Evolutionary conservation across 1,140 invertebrate genomes (phyloP).

Genomic region (Euwallacea fornicatus): DNA sequence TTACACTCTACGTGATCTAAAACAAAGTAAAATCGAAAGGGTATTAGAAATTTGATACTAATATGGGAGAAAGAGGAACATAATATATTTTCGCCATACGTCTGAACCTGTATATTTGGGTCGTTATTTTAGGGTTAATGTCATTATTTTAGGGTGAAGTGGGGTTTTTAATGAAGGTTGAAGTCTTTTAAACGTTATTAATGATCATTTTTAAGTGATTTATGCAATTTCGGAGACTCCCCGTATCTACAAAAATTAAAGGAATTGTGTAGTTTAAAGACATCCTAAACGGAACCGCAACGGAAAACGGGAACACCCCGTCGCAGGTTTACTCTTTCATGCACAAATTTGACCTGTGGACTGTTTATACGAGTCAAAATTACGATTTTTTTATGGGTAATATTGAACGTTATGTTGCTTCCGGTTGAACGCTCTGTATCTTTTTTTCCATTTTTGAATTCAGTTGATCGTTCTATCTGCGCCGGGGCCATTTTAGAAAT

Average conservation of each 20-base stretch:
- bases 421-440: too few relatives aligned
- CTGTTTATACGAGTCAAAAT: too few relatives aligned
- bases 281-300: too few relatives aligned
- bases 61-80: slow-evolving; percentile 25
- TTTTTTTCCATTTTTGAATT: too few relatives aligned
- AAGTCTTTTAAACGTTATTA: slow-evolving; percentile 31
- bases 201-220: slow-evolving; percentile 33
- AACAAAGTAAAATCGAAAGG: slow-evolving; percentile 34
- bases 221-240: slow-evolving; percentile 4
- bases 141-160: slow-evolving; percentile 32
- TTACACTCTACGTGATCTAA: not conserved
- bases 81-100: slow-evolving; percentile 28
- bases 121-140: slow-evolving; percentile 35
- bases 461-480: too few relatives aligned
- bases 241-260: not conserved
- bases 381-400: too few relatives aligned
- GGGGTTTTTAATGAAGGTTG: slow-evolving; percentile 34
- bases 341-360: too few relatives aligned
- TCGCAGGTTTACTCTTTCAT: too few relatives aligned
- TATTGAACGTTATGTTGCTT: too few relatives aligned
- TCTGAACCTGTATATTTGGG: slow-evolving; percentile 31
- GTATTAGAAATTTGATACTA: slow-evolving; percentile 36
- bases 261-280: too few relatives aligned
- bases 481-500: too few relatives aligned
- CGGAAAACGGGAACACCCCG: too few relatives aligned